Evolutionary conservation across 92 coral and sea anemone species (phyloP), one percentile per base, ranked within the genome.

Genomic region (Nematostella vectensis): DNA sequence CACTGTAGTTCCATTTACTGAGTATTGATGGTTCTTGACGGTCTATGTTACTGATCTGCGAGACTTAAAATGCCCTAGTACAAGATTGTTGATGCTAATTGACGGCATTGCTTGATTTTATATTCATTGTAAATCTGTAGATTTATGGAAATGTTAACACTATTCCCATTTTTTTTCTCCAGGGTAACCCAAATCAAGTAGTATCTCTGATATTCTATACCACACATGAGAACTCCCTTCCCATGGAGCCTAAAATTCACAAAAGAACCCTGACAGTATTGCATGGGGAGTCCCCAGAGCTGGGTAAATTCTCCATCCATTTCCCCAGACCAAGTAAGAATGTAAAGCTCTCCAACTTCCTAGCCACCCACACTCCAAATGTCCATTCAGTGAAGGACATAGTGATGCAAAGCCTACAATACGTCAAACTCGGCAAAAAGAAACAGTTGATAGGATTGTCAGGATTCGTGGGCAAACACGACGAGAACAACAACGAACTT

Each of bases 201-300:
- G 88, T 93, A 6, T 93, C 99, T 1, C 31, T 93, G n/a, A 48
- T 93, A 58, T 93, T 81, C 57, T 93, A 93, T 65, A 75, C 79
- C 55, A 86, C 95, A 21, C 89, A 93, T 22, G 93, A 93, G 23
- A 83, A 88, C 18, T 37, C 49, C 20, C 78, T 82, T 23, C 69
- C 67, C 19, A 57, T 93, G 31, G 49, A 56, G 15, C 96, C 96
- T 1, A 71, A 74, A 2, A 27, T 72, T 29, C 64, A 58, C 47
- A 63, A 75, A 48, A 80, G 74, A 57, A 50, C 65, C 1, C 78
- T 93, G 22, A 62, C 88, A 43, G 60, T 61, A 3, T 73, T 93
- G 23, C 82, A 60, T 2, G 99, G 99, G 6, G 69, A 74, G 19
- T 77, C 88, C 17, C 85, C 93, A 1, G 99, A 93, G 40, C 82